phyloP scores from a whole-genome alignment of 2,113 vertebrate genomes.

The Lepus americanus region DNA sequence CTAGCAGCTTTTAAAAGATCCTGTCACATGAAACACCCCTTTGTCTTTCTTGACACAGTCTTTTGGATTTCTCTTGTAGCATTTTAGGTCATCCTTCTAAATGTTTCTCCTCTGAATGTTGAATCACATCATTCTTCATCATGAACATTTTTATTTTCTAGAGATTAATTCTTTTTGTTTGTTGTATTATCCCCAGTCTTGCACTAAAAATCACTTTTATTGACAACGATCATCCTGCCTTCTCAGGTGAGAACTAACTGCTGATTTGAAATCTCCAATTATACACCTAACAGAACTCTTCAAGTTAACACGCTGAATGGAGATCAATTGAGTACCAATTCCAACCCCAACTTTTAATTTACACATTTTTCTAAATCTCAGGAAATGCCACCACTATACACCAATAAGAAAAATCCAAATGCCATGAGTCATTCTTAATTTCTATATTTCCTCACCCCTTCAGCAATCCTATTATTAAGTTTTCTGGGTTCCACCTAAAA shows the following conservation, averaged over 20 bases:
- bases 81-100: not conserved
- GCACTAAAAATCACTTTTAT: not conserved
- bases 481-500: not conserved
- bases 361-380: not conserved
- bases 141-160: not conserved
- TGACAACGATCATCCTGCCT: not conserved
- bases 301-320: not conserved
- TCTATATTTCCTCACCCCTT: not conserved
- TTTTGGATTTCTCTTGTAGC: not conserved
- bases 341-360: not conserved
- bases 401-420: not conserved
- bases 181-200: not conserved
- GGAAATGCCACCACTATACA: not conserved
- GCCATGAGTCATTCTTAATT: not conserved
- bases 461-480: not conserved
- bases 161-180: not conserved
- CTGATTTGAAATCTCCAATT: not conserved
- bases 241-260: not conserved
- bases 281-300: not conserved
- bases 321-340: not conserved
- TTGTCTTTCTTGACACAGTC: not conserved
- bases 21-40: not conserved
- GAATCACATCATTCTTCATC: not conserved
- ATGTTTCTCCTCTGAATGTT: not conserved
- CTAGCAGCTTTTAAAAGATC: rapidly evolving